Evolutionary conservation across 2,888 invertebrate species (phyloP).

Genomic region (Drosophila flavopinicola): DNA sequence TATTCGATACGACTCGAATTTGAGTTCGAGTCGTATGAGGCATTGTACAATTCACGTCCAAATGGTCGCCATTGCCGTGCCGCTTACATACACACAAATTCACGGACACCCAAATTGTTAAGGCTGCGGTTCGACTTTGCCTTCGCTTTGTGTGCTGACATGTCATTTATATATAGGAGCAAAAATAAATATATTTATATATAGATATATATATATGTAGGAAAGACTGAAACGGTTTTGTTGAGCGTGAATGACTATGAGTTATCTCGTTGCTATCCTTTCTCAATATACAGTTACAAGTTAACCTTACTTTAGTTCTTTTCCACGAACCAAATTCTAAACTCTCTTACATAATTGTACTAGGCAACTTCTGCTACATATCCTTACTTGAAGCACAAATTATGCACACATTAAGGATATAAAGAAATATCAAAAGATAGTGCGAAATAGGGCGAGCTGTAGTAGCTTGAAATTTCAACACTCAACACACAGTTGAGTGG

Average conservation of each 20-base stretch:
- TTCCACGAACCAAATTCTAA: no score
- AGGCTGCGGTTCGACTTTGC: conserved; percentile 44
- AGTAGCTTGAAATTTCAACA: conserved; percentile 68
- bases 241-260: conserved; percentile 10
- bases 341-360: no score
- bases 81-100: conserved; percentile 19
- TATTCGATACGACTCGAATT: conserved; percentile 52
- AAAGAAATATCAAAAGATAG: conserved; percentile 3
- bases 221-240: not conserved
- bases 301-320: not conserved
- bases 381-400: conserved; percentile 2
- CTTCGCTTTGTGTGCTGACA: conserved; percentile 65
- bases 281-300: not conserved
- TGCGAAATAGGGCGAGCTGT: conserved; percentile 15
- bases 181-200: conserved; percentile 23
- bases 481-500: conserved; percentile 41
- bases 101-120: no score
- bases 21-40: conserved; percentile 31
- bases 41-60: conserved; percentile 73
- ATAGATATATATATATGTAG: not conserved
- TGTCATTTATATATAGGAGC: conserved; percentile 58
- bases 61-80: conserved; percentile 48
- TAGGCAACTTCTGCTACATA: conserved; percentile 3
- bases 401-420: conserved; percentile 10
- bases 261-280: conserved; percentile 4